Evolutionary conservation across 2,888 invertebrate genomes (phyloP), one percentile per base, ranked within the genome.

Genomic region (Thymelicus acteon): DNA sequence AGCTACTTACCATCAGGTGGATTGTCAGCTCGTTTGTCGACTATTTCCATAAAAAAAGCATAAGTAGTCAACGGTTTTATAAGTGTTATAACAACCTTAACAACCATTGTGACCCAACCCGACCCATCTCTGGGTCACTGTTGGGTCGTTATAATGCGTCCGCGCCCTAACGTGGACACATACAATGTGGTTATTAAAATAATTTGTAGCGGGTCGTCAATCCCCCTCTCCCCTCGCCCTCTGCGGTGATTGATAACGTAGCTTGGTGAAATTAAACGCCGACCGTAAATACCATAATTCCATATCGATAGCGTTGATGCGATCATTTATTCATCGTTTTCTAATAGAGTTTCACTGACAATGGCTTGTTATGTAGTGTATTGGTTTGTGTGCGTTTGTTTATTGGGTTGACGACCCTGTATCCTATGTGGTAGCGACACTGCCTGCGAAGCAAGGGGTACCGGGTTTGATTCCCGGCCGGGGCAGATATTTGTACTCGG

Each of bases 171-270:
- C 49, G 49, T 15, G 44, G 44, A 44, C 0, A 52, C 48, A 0
- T 52, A 52, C 49, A 19, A 7, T 52, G 57, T n/a, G 44, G 31
- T 65, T 58, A 48, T 48, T 48, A 58, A 58, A 58, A 58, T 58
- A 58, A 66, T 66, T 58, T 66, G 66, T 58, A 15, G n/a, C 49
- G 49, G 49, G 7, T 10, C 24, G 24, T 47, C 44, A 8, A 5
- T 13, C 12, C 31, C 31, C 31, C 31, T 3, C 31, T 31, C 31
- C 31, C 31, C 31, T 0, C 49, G 15, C 49, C 49, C 49, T 7
- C 49, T 8, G 24, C 47, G 19, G 47, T 47, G 48, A 15, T 63
- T 63, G 62, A 63, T 63, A 63, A 63, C 49, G 8, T 52, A 52
- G 49, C 62, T 19, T 40, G 10, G 60, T 60, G 19, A 6, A 7